Evolutionary conservation across 1,140 invertebrate genomes (phyloP).

Genomic region (Calliphora vicina): DNA sequence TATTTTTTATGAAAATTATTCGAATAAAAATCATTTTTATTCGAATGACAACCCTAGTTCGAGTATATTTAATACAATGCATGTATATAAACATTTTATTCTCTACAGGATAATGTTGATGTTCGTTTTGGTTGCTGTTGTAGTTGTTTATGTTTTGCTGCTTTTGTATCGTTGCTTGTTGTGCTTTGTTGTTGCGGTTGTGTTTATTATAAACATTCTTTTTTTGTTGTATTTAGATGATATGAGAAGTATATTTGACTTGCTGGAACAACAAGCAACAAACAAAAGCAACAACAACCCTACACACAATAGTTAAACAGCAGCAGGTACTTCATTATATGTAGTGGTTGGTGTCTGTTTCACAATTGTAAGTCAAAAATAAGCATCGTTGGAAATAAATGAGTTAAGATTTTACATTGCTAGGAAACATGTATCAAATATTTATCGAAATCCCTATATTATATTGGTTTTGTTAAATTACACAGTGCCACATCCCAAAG

Average conservation of each 20-base stretch:
- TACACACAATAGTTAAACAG: background rate
- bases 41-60: too few species aligned
- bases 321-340: background rate
- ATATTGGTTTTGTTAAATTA: too few species aligned
- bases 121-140: background rate
- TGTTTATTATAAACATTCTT: constrained; percentile 57
- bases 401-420: too few species aligned
- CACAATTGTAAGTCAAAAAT: too few species aligned
- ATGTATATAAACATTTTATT: background rate
- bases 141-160: background rate
- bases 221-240: constrained; percentile 46
- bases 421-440: too few species aligned
- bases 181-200: constrained; percentile 39
- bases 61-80: background rate
- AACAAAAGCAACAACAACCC: background rate
- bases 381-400: too few species aligned
- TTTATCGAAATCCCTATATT: too few species aligned
- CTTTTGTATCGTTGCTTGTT: background rate
- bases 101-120: background rate
- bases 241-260: constrained; percentile 21
- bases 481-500: too few species aligned
- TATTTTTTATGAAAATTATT: too few species aligned
- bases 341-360: background rate
- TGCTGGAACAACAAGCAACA: constrained; percentile 38
- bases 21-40: too few species aligned